Evolutionary conservation across 2,888 invertebrate species (phyloP).

Genomic region (Amphiduros pacificus): DNA sequence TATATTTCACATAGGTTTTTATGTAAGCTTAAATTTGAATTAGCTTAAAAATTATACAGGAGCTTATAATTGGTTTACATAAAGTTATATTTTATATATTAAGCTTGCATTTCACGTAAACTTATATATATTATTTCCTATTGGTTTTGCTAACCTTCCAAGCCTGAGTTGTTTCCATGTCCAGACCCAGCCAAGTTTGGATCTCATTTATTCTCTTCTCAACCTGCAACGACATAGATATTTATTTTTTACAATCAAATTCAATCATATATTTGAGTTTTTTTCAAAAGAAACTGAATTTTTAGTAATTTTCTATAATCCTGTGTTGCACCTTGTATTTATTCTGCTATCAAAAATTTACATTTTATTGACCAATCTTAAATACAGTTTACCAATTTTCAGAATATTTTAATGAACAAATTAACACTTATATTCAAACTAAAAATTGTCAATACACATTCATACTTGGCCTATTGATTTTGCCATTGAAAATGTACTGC

Average conservation of each 20-base stretch:
- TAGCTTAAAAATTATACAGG: no score
- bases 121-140: background rate
- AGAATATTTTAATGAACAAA: background rate
- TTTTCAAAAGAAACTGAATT: background rate
- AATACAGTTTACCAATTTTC: background rate
- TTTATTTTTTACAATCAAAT: background rate
- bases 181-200: constrained; percentile 56
- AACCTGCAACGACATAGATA: background rate
- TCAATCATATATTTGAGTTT: no score
- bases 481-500: constrained; percentile 30
- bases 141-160: constrained; percentile 43
- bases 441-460: no score
- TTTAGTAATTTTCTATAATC: background rate
- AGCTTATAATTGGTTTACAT: no score
- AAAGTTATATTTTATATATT: no score
- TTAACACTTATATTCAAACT: background rate
- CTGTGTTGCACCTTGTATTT: background rate
- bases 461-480: constrained; percentile 24
- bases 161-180: constrained; percentile 33
- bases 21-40: no score
- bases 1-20: no score
- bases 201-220: constrained; percentile 54
- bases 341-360: background rate
- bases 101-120: no score
- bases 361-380: background rate